phyloP scores from a whole-genome alignment of 2,113 vertebrate species.

The Prochilodus magdalenae region DNA sequence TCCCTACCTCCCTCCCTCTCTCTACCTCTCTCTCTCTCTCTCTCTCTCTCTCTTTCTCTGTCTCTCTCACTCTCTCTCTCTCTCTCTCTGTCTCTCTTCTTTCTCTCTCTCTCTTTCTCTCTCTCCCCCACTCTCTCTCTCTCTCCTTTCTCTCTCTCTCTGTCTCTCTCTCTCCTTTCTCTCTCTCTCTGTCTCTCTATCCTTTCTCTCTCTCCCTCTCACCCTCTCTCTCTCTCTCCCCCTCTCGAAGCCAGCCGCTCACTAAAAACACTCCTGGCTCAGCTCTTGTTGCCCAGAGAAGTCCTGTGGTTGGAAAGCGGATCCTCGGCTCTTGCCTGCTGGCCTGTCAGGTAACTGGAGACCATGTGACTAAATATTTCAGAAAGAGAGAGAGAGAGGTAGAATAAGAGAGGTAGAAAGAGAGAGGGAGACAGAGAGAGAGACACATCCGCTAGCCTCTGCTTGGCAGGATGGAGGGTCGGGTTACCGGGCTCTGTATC shows the following conservation, averaged over 20 bases:
- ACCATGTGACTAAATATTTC: slow-evolving; percentile 54
- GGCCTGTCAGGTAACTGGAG: slow-evolving; percentile 48
- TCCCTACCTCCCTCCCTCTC: too few relatives aligned
- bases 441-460: slow-evolving; percentile 29
- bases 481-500: slow-evolving; percentile 30
- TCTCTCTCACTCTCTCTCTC: background rate
- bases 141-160: background rate
- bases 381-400: slow-evolving; percentile 15
- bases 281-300: slow-evolving; percentile 13
- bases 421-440: background rate
- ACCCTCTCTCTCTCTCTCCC: too few relatives aligned
- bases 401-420: slow-evolving; percentile 5
- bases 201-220: background rate
- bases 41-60: too few relatives aligned
- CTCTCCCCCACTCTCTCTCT: background rate
- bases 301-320: slow-evolving; percentile 36
- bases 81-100: background rate
- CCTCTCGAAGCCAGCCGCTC: slow-evolving; percentile 8
- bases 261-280: background rate
- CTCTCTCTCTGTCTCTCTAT: background rate
- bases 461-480: slow-evolving; percentile 6
- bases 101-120: too few relatives aligned
- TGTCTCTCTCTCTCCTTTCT: too few relatives aligned
- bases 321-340: slow-evolving; percentile 24
- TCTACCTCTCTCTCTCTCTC: background rate